Evolutionary conservation across 2,113 vertebrate species (phyloP).

Genomic region (Ptilorrhoa leucosticta): DNA sequence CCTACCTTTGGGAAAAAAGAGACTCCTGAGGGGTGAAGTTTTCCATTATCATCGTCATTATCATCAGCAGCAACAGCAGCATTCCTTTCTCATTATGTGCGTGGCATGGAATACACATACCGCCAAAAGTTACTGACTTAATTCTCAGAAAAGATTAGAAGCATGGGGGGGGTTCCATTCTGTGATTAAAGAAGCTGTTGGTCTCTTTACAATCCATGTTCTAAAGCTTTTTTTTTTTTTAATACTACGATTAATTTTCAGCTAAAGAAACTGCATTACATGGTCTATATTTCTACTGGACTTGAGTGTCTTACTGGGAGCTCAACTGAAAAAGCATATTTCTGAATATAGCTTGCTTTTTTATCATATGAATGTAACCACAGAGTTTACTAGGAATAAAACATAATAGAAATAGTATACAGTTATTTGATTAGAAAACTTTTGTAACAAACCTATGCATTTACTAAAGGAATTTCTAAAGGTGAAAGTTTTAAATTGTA

Average conservation of each 20-base stretch:
- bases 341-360: slow-evolving; percentile 30
- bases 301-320: slow-evolving; percentile 3
- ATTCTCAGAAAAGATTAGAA: too few relatives aligned
- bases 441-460: slow-evolving; percentile 58
- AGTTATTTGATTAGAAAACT: slow-evolving; percentile 34
- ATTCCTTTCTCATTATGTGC: not conserved
- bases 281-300: not conserved
- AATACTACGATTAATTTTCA: not conserved
- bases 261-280: not conserved
- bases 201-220: not conserved
- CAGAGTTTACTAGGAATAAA: slow-evolving; percentile 20
- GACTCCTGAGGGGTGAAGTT: not conserved
- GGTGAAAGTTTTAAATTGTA: slow-evolving; percentile 43
- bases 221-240: not conserved
- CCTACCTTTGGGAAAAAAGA: not conserved
- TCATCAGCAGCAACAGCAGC: not conserved
- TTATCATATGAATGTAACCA: slow-evolving; percentile 50
- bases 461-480: slow-evolving; percentile 55
- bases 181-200: not conserved
- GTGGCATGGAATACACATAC: not conserved
- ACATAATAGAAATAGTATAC: slow-evolving; percentile 12
- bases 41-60: not conserved
- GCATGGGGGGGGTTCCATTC: too few relatives aligned
- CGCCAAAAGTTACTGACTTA: too few relatives aligned
- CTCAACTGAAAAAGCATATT: not conserved